These are phyloP conservation scores for Oxystoma pomonae DNA, from an alignment of 2,888 invertebrate species.

Conservation along the genomic window DNA sequence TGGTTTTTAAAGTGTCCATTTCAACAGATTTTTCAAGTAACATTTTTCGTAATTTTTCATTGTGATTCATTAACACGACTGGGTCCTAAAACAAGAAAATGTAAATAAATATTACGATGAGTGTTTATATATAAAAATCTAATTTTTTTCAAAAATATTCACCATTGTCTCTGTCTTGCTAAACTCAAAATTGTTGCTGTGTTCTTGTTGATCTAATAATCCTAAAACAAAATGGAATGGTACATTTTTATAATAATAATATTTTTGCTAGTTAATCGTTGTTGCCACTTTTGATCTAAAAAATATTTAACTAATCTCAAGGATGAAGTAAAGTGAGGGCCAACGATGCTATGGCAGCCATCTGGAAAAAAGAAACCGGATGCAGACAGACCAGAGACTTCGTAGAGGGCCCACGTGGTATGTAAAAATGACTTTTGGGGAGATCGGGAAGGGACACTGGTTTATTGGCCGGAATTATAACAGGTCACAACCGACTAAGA, in stretches of 20 bases:
- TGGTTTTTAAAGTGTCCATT: slow-evolving; percentile 32
- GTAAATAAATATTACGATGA: too few species aligned
- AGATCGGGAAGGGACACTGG: too few species aligned
- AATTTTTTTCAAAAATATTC: background rate
- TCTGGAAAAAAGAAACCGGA: too few species aligned
- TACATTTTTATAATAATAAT: background rate
- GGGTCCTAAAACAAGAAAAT: slow-evolving; percentile 25
- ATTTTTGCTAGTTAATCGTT: background rate
- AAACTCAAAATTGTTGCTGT: background rate
- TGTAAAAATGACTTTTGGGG: too few species aligned
- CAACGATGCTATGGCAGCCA: too few species aligned
- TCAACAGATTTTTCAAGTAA: slow-evolving; percentile 37
- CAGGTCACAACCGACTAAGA: too few species aligned
- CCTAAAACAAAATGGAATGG: background rate
- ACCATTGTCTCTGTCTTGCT: background rate
- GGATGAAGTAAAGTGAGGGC: too few species aligned
- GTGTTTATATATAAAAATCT: background rate
- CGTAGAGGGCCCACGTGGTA: too few species aligned
- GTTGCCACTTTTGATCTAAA: too few species aligned
- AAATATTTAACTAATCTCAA: too few species aligned
- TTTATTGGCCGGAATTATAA: too few species aligned
- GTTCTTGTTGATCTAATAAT: background rate
- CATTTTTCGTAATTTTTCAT: slow-evolving; percentile 37
- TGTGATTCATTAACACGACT: slow-evolving; percentile 25
- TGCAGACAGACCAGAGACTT: too few species aligned